A percentile compares a stretch with the other conserved stretches of the same genome.
phyloP scores from a whole-genome alignment of 2,113 vertebrate genomes.

The Acrocephalus arundinaceus region DNA sequence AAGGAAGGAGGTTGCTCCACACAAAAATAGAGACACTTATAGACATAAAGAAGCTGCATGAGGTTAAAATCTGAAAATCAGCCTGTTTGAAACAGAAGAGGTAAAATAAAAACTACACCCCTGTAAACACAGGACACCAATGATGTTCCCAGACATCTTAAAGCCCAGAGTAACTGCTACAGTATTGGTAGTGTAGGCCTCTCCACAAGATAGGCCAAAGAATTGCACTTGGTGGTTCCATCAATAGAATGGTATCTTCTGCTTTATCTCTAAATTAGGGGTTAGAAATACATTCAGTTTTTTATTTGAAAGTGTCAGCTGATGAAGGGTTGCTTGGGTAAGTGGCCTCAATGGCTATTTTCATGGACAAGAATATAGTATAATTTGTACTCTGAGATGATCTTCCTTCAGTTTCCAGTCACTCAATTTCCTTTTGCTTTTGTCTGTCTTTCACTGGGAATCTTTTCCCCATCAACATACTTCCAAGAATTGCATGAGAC shows the following conservation, averaged over 20 bases:
- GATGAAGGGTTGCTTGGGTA: background rate
- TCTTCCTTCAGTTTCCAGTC: background rate
- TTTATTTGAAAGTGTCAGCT: background rate
- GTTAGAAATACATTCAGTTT: background rate
- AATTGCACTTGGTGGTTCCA: background rate
- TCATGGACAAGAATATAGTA: background rate
- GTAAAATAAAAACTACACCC: background rate
- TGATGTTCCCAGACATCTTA: background rate
- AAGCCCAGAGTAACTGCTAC: background rate
- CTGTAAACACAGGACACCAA: background rate
- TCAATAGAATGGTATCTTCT: background rate
- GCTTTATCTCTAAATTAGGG: background rate
- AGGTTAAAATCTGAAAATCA: slow-evolving; percentile 37
- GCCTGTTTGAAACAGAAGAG: background rate
- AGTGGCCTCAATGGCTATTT: background rate
- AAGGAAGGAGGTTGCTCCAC: slow-evolving; percentile 19
- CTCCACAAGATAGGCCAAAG: background rate
- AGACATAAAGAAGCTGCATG: background rate
- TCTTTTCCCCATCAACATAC: background rate
- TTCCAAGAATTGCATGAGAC: background rate
- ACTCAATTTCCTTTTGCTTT: background rate
- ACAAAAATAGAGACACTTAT: background rate
- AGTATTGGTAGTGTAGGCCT: background rate
- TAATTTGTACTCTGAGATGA: background rate
- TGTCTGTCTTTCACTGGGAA: background rate